Conservation (phyloP, 2,797 vertebrate genomes). For the Eulemur coronatus region DNA sequence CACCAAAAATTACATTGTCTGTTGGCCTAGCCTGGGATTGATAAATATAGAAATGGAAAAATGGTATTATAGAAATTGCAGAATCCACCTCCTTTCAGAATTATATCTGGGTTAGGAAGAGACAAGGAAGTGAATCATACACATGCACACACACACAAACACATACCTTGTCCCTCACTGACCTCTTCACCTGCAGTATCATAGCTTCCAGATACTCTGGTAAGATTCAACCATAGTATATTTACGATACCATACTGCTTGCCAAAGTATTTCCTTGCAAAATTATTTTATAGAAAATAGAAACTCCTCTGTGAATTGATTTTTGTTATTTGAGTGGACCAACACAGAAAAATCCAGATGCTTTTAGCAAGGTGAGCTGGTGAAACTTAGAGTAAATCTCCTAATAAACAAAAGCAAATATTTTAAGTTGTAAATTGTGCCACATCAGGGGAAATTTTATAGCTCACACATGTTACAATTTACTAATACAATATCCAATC, state of each 20-base stretch:
- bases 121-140: background rate
- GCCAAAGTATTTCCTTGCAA: background rate
- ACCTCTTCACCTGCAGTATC: background rate
- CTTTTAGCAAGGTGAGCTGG: background rate
- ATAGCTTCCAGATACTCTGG: background rate
- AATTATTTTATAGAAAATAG: background rate
- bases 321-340: background rate
- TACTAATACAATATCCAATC: background rate
- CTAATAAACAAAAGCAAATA: slow-evolving; percentile 19
- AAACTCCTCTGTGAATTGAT: background rate
- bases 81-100: background rate
- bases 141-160: no score
- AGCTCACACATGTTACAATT: background rate
- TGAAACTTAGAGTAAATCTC: slow-evolving; percentile 31
- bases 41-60: background rate
- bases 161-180: background rate
- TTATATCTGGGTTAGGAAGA: background rate
- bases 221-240: background rate
- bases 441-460: background rate
- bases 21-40: background rate
- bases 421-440: slow-evolving; percentile 12
- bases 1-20: background rate
- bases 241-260: background rate
- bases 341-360: background rate
- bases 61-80: background rate